These are phyloP conservation scores for Chlorops oryzae DNA, from an alignment of 1,140 invertebrate genomes.

Conservation along the genomic window DNA sequence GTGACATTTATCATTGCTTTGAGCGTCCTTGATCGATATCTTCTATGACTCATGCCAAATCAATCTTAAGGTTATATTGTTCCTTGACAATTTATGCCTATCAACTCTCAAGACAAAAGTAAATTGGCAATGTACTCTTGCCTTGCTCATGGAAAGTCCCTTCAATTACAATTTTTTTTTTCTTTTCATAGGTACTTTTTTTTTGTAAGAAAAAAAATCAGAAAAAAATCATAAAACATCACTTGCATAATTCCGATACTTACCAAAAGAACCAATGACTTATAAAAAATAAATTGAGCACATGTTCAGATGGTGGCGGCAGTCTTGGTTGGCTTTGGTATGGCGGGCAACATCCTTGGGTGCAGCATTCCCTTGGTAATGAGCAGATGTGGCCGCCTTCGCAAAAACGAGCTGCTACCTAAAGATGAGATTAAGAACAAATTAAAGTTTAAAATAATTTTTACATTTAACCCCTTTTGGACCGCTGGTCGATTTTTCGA, in stretches of 20 bases:
- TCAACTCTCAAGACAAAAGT: too few species aligned
- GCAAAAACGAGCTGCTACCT: conserved; percentile 48
- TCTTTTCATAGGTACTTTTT: not conserved
- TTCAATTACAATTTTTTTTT: too few species aligned
- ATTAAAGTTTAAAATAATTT: too few species aligned
- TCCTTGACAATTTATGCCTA: too few species aligned
- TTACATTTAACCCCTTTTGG: too few species aligned
- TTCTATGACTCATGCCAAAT: too few species aligned
- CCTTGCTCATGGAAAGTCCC: not conserved
- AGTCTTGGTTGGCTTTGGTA: conserved; percentile 50
- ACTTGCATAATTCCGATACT: conserved; percentile 19
- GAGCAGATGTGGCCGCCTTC: conserved; percentile 57
- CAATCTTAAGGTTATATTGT: too few species aligned
- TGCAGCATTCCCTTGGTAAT: conserved; percentile 65
- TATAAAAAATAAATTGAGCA: conserved; percentile 51
- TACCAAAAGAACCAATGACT: conserved; percentile 53
- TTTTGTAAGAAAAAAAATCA: not conserved
- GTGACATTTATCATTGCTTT: too few species aligned
- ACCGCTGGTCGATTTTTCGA: too few species aligned
- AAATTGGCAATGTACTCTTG: too few species aligned
- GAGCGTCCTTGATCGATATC: too few species aligned
- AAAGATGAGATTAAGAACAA: too few species aligned
- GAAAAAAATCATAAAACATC: not conserved
- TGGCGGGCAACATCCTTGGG: conserved; percentile 63
- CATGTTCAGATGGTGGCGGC: conserved; percentile 48